A percentile compares a stretch with the other conserved stretches of the same genome.
Evolutionary conservation across 2,113 vertebrate genomes (phyloP).

Genomic region (Danionella cerebrum): DNA sequence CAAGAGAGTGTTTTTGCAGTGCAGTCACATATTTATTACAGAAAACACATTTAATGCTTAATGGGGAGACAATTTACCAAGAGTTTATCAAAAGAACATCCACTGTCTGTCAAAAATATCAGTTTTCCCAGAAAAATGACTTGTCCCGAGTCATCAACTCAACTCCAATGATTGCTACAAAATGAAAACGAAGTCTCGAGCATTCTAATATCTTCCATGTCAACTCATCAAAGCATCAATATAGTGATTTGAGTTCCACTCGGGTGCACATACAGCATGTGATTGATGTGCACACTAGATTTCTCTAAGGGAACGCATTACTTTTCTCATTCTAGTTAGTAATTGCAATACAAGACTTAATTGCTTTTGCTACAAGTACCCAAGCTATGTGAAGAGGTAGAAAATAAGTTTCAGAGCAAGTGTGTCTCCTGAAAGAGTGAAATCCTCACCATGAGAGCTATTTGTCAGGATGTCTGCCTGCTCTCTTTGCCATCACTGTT

Average conservation of each 20-base stretch:
- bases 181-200: constrained; percentile 1
- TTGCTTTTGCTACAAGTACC: constrained; percentile 19
- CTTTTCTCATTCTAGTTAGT: constrained; percentile 1
- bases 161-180: constrained; percentile 8
- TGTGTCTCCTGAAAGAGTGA: constrained; percentile 61
- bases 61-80: neutral
- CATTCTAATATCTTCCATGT: neutral
- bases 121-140: neutral
- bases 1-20: neutral
- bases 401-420: constrained; percentile 61
- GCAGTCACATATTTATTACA: neutral
- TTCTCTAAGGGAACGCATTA: neutral
- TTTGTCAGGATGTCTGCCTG: constrained; percentile 67
- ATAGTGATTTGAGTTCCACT: neutral
- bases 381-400: constrained; percentile 6
- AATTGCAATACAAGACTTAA: constrained; percentile 9
- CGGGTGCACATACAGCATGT: neutral
- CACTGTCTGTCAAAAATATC: neutral
- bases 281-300: constrained; percentile 5
- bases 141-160: constrained; percentile 2
- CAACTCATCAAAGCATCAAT: constrained; percentile 8
- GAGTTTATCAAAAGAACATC: neutral
- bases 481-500: constrained; percentile 54
- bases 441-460: constrained; percentile 62
- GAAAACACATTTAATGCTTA: neutral